Base-by-base conservation (phyloP, 2,113 vertebrate genomes). In the Stegastes partitus region DNA sequence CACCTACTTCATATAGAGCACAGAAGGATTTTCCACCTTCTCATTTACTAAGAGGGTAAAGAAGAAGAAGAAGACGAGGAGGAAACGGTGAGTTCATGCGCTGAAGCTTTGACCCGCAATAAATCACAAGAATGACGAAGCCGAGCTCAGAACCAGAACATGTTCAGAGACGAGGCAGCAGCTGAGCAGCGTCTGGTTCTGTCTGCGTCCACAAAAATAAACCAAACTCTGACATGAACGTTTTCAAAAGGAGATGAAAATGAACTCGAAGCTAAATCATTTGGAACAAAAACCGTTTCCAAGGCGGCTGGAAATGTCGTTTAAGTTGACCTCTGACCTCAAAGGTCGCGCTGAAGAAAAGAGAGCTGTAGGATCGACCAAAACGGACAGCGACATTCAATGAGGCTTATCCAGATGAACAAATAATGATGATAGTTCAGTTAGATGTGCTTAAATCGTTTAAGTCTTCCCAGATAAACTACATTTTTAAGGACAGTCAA, bases 211-310 rank as follows among this genome's bases (percentile, higher is more conserved):
- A 21, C 37, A 50, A n/a, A n/a, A 28, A 56, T 10, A 34, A 22
- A 58, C 31, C 25, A 56, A 68, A 37, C 21, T 39, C 26, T 57
- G 62, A 74, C 63, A 12, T 56, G 73, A 34, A 4, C 34, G 42
- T 62, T 39, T 74, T 51, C 70, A 68, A 51, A 25, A 56, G 12
- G 18, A 25, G 19, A 18, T 26, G 19, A 28, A 28, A 28, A 7
- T n/a, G n/a, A n/a, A n/a, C n/a, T n/a, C n/a, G n/a, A n/a, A n/a
- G n/a, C n/a, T n/a, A n/a, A n/a, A n/a, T n/a, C n/a, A n/a, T n/a
- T n/a, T n/a, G 9, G 8, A 34, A 7, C 8, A 31, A 31, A 6
- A 3, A 31, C 5, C 5, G 8, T 6, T 31, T 31, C 28, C 8
- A 4, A 7, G 8, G 28, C 28, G 8, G 8, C 5, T 34, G 31